Conservation (phyloP, 2,888 invertebrate genomes). For the Pyrocoelia pectoralis region DNA sequence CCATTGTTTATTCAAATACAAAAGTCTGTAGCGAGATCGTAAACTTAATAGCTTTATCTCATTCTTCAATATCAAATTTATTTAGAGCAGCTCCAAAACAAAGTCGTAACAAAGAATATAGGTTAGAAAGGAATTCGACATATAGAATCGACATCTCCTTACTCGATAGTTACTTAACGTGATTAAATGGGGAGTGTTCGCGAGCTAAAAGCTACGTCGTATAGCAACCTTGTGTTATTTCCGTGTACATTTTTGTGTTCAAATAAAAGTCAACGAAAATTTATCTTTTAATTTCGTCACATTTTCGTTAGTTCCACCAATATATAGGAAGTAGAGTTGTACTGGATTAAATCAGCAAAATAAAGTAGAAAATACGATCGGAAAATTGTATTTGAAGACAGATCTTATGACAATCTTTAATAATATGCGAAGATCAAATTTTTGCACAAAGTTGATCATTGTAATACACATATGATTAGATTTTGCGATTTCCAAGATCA, state of each 20-base stretch:
- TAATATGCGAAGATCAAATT: too few relatives aligned
- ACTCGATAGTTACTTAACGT: conserved; percentile 15
- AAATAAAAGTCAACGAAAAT: too few relatives aligned
- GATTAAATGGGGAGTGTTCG: conserved; percentile 14
- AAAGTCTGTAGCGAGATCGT: conserved; percentile 30
- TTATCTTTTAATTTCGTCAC: too few relatives aligned
- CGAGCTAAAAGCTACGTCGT: neutral
- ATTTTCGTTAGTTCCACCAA: too few relatives aligned
- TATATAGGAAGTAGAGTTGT: too few relatives aligned
- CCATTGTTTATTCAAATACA: conserved; percentile 36
- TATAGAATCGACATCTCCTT: conserved; percentile 39
- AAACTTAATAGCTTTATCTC: conserved; percentile 36
- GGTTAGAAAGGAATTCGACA: conserved; percentile 44
- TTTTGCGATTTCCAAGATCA: too few relatives aligned
- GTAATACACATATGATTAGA: too few relatives aligned
- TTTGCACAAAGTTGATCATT: too few relatives aligned
- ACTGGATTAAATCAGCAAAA: too few relatives aligned
- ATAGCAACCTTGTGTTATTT: neutral
- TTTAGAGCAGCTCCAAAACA: conserved; percentile 51
- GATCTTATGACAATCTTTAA: too few relatives aligned
- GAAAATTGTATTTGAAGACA: too few relatives aligned
- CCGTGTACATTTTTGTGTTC: neutral
- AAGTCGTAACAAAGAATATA: conserved; percentile 52
- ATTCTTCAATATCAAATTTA: conserved; percentile 47
- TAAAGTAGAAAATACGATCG: too few relatives aligned